Conservation (phyloP, 2,797 vertebrate genomes). For the Cynodonichthys magdalenae region DNA sequence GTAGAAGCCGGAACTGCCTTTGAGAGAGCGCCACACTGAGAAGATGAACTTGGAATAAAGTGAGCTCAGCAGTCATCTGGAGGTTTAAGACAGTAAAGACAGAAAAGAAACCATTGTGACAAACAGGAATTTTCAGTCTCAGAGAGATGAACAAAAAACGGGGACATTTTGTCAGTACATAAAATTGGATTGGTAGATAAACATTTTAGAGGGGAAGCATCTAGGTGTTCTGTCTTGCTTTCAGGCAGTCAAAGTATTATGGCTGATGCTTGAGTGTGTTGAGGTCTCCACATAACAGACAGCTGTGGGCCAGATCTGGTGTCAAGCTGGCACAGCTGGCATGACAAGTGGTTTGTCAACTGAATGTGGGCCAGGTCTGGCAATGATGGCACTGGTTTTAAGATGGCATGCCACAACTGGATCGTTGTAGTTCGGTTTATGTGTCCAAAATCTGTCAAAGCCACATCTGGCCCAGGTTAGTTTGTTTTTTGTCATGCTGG, state of each 20-base stretch:
- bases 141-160: neutral
- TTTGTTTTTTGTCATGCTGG: no score
- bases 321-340: no score
- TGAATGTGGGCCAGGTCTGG: no score
- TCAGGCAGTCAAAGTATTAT: neutral
- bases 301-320: no score
- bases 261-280: no score
- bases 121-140: neutral
- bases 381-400: no score
- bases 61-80: constrained; percentile 29
- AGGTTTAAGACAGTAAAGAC: constrained; percentile 12
- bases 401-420: no score
- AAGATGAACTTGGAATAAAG: constrained; percentile 46
- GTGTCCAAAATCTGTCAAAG: no score
- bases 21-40: constrained; percentile 34
- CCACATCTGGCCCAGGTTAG: no score
- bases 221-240: neutral
- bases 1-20: constrained; percentile 7
- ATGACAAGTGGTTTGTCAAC: no score
- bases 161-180: neutral
- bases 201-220: neutral
- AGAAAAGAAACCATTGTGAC: constrained; percentile 9
- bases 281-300: no score
- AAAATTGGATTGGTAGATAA: neutral
- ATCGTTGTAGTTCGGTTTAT: no score